Conservation (phyloP, 2,888 invertebrate species). For the Epinotia nisella region DNA sequence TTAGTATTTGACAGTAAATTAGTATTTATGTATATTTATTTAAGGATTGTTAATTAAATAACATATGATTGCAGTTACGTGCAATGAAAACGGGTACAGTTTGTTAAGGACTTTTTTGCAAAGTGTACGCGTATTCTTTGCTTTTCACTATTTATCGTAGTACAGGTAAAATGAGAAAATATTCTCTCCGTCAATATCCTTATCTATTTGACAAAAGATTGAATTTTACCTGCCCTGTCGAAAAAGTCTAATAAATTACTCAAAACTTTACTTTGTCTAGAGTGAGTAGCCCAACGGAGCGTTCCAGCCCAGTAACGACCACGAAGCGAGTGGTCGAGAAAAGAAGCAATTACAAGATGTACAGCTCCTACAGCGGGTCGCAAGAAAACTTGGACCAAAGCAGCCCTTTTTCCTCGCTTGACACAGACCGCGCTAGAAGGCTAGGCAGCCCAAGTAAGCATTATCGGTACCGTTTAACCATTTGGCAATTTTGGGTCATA, state of each 20-base stretch:
- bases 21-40: too few species aligned
- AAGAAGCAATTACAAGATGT: constrained; percentile 78
- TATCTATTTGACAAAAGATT: too few species aligned
- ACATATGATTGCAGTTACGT: too few species aligned
- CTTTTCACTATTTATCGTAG: too few species aligned
- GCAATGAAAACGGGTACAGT: too few species aligned
- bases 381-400: constrained; percentile 77
- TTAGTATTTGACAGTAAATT: too few species aligned
- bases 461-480: not conserved
- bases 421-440: constrained; percentile 69
- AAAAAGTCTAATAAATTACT: not conserved
- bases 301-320: constrained; percentile 77
- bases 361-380: constrained; percentile 76
- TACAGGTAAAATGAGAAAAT: too few species aligned
- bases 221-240: too few species aligned
- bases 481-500: not conserved
- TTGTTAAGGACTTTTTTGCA: too few species aligned
- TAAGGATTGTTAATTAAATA: too few species aligned
- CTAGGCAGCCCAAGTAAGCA: constrained; percentile 77
- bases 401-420: constrained; percentile 75
- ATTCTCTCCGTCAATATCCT: too few species aligned
- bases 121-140: too few species aligned
- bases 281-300: constrained; percentile 75
- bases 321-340: constrained; percentile 78
- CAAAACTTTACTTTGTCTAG: constrained; percentile 55